Evolutionary conservation across 1,140 invertebrate species (phyloP).

Genomic region (Pogonus chalceus): DNA sequence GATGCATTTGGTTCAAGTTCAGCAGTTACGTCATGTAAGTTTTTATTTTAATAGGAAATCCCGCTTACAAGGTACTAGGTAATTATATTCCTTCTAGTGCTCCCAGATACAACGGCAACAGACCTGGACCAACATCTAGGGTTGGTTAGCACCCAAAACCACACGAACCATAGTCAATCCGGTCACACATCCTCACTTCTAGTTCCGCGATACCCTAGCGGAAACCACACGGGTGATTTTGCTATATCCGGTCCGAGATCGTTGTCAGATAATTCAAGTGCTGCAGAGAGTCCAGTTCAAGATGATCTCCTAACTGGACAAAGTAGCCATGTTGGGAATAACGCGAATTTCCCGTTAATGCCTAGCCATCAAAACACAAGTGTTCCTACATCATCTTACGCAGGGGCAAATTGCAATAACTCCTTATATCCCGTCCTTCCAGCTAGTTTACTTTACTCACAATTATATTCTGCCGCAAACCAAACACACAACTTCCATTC

Average conservation of each 20-base stretch:
- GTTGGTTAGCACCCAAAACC: conserved; percentile 48
- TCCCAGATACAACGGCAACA: conserved; percentile 62
- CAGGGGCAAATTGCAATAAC: conserved; percentile 50
- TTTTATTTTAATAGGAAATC: not conserved
- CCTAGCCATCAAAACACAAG: conserved; percentile 44
- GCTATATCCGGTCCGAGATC: conserved; percentile 50
- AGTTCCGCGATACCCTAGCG: conserved; percentile 46
- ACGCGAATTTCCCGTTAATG: conserved; percentile 52
- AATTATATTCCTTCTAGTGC: too few relatives aligned
- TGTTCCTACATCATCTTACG: conserved; percentile 32
- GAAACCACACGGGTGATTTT: conserved; percentile 35
- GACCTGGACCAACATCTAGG: conserved; percentile 68
- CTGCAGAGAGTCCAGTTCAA: conserved; percentile 70
- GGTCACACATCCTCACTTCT: conserved; percentile 35
- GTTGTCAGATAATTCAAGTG: conserved; percentile 68
- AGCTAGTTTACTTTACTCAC: conserved; percentile 69
- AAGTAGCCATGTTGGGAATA: conserved; percentile 46
- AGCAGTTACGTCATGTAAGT: conserved; percentile 34
- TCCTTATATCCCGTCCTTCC: conserved; percentile 63
- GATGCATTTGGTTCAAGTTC: conserved; percentile 44
- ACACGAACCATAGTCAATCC: conserved; percentile 32
- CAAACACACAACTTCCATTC: conserved; percentile 65
- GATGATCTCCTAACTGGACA: conserved; percentile 53
- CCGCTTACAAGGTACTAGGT: not conserved
- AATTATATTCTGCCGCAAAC: conserved; percentile 67